A percentile compares a stretch with the other conserved stretches of the same genome.
These are phyloP conservation scores for Nyctereutes procyonoides DNA, from an alignment of 2,113 vertebrate species.

Conservation along the genomic window DNA sequence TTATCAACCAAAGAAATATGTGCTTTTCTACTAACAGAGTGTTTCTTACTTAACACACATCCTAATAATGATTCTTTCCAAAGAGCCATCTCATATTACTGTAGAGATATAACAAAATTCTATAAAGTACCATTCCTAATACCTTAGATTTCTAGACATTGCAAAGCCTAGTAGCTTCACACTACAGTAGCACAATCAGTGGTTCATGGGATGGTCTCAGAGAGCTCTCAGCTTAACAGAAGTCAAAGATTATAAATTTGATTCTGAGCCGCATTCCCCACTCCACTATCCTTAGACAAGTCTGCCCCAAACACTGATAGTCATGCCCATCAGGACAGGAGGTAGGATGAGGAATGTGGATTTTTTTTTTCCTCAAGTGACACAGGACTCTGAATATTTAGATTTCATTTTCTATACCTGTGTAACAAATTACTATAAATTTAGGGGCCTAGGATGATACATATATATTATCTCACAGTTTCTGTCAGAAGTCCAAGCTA, in stretches of 20 bases:
- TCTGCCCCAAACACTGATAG: background rate
- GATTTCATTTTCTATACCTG: background rate
- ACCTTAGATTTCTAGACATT: background rate
- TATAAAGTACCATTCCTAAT: background rate
- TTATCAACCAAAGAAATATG: background rate
- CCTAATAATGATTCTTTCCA: conserved; percentile 15
- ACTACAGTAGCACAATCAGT: background rate
- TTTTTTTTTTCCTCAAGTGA: background rate
- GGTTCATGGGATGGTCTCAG: background rate
- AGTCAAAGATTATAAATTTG: background rate
- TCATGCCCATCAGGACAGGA: background rate
- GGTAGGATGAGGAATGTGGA: background rate
- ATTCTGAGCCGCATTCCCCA: background rate
- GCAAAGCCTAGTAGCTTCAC: background rate
- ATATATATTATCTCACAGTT: background rate
- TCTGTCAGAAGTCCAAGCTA: background rate
- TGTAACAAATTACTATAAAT: conserved; percentile 4
- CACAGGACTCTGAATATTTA: background rate
- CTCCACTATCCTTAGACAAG: background rate
- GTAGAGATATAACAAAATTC: background rate
- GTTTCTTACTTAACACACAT: conserved; percentile 24
- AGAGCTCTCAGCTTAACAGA: background rate
- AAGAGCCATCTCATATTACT: background rate
- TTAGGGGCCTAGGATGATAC: background rate
- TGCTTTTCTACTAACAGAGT: background rate